Percentiles rank a stretch among this genome's conserved stretches.
Conservation (phyloP, 2,113 vertebrate genomes). For the Prunella himalayana region DNA sequence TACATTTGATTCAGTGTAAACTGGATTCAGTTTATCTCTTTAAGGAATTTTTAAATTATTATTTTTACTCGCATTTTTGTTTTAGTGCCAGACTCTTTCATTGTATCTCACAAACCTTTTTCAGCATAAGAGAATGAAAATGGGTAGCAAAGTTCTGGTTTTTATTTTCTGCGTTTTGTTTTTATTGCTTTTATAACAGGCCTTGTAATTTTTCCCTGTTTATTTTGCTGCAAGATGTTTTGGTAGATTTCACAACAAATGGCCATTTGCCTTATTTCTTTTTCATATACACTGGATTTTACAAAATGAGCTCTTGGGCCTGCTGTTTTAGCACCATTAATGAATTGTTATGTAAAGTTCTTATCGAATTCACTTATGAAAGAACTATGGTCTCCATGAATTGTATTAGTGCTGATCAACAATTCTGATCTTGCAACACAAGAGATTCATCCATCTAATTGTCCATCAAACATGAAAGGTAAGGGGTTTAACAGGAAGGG, state of each 20-base stretch:
- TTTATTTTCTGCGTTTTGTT: not conserved
- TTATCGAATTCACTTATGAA: not conserved
- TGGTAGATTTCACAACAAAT: not conserved
- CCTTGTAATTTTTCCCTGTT: not conserved
- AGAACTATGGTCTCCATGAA: not conserved
- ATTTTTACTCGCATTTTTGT: not conserved
- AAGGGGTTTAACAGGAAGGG: not conserved
- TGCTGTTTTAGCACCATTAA: not conserved
- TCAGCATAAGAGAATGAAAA: not conserved
- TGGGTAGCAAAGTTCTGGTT: not conserved
- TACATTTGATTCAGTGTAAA: not conserved
- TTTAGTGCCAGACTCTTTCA: not conserved
- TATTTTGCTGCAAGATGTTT: not conserved
- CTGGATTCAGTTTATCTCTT: not conserved
- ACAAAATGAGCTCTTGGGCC: not conserved
- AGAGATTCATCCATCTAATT: not conserved
- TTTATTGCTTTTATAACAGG: not conserved
- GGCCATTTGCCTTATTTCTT: not conserved
- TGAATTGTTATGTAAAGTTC: not conserved
- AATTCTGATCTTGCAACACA: not conserved
- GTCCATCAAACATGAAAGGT: not conserved
- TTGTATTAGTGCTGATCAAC: not conserved
- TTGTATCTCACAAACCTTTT: not conserved
- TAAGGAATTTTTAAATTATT: not conserved
- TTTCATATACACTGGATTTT: not conserved